Conservation (phyloP, 2,797 vertebrate species). For the Anguilla anguilla region DNA sequence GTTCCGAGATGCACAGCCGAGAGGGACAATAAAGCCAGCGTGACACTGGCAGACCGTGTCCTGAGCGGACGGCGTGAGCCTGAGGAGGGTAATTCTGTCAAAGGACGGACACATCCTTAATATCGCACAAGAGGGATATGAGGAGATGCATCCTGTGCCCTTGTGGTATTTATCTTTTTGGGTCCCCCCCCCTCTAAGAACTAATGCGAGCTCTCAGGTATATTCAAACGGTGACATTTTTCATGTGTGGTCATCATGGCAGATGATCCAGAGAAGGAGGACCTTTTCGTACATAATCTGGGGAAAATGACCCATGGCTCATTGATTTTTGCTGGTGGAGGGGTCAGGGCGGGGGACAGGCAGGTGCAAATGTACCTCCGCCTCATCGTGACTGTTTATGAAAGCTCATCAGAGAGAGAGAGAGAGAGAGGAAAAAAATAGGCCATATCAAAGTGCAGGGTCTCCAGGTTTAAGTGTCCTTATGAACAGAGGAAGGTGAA, state of each 20-base stretch:
- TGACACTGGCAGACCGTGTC: background rate
- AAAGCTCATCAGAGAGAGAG: background rate
- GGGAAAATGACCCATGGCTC: background rate
- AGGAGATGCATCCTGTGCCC: background rate
- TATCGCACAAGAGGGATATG: background rate
- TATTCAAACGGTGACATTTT: background rate
- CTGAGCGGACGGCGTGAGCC: background rate
- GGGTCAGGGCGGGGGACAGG: background rate
- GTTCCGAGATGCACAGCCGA: background rate
- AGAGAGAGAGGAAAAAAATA: background rate
- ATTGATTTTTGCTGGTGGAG: background rate
- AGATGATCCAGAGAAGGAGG: conserved; percentile 7
- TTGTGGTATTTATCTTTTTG: background rate
- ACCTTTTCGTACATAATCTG: background rate
- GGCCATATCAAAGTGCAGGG: background rate
- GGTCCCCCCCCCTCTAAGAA: background rate
- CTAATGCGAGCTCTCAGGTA: background rate
- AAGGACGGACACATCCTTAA: background rate
- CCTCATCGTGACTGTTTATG: background rate
- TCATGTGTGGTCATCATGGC: background rate
- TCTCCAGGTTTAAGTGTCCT: background rate
- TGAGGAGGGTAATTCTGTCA: background rate
- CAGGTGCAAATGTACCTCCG: conserved; percentile 10
- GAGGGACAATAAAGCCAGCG: background rate
- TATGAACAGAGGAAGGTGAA: too few relatives aligned